Conservation (phyloP, 2,888 invertebrate species). For the Chloromyia formosa region DNA sequence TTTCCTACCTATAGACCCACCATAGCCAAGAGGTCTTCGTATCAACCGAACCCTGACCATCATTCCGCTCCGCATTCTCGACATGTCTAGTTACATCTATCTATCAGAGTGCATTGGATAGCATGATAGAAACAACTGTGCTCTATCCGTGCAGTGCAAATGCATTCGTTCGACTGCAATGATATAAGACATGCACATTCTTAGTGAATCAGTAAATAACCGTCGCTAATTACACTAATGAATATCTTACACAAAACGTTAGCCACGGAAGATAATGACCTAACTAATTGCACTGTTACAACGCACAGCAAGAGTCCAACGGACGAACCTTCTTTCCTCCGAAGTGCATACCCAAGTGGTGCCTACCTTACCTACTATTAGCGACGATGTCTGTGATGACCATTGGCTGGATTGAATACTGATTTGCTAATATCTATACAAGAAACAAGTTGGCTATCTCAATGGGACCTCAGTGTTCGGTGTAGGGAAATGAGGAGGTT, state of each 20-base stretch:
- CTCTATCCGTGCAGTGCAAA: conserved; percentile 2
- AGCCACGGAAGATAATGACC: conserved; percentile 49
- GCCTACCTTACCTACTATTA: too few relatives aligned
- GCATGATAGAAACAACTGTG: not conserved
- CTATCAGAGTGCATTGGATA: not conserved
- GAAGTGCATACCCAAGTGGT: too few relatives aligned
- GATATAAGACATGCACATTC: conserved; percentile 20
- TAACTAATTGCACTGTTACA: conserved; percentile 48
- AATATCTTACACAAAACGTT: conserved; percentile 51
- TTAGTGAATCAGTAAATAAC: conserved; percentile 48
- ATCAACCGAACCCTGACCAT: not conserved
- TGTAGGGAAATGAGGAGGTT: too few relatives aligned
- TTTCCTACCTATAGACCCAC: not conserved
- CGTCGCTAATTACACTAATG: conserved; percentile 50
- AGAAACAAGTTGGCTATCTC: too few relatives aligned
- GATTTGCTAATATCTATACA: too few relatives aligned
- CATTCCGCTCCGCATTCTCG: not conserved
- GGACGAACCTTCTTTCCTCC: too few relatives aligned
- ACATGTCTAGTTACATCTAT: not conserved
- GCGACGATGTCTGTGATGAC: too few relatives aligned
- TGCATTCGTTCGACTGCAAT: conserved; percentile 22
- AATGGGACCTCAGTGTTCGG: too few relatives aligned
- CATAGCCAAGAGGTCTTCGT: not conserved
- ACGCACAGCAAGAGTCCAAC: not conserved
- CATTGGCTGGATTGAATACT: too few relatives aligned